Base-by-base conservation (phyloP, 2,888 invertebrate genomes). In the Pammene aurita region DNA sequence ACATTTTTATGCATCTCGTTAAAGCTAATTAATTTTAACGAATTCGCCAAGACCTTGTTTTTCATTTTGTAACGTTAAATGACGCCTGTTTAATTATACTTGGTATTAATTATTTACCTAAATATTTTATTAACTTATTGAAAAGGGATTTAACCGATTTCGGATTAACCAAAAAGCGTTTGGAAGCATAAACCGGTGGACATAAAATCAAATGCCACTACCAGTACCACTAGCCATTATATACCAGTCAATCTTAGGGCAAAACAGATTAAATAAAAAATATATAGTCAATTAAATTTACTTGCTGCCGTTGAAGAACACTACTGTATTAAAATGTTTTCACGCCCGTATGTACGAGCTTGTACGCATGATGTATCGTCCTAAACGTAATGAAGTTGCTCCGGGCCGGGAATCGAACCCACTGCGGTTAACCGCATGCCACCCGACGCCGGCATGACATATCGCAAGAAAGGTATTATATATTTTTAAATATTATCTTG, bases 361-460 rank as follows among this genome's bases (percentile, higher is more conserved):
- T n/a, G 35, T 61, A 55, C 42, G 64, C 46, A 72, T 58, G 64
- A 71, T 50, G 9, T 9, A 38, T 48, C 44, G 71, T 63, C 71
- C 74, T 10, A 34, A 54, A 54, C 54, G 80, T 79, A 80, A 78
- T 79, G 71, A 79, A 62, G 66, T 66, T 62, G 66, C 44, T 57
- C 18, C 42, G 50, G 65, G 55, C 68, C 71, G 73, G 76, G 77
- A 80, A 72, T 79, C 74, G 77, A 85, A 83, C 77, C 77, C 74
- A 80, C 73, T 84, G 87, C 76, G 87, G 87, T 86, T 74, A 75
- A 87, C 87, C 87, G 75, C 87, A 86, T 70, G 75, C 66, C 73
- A 72, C 62, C 73, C 72, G 73, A 72, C 71, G 71, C 67, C 74
- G 74, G 72, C 75, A 71, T 73, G 82, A 84, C 76, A 84, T 78